These are phyloP conservation scores for Lytechinus variegatus DNA, from an alignment of 35 echinoderm and acorn worm genomes.

Conservation along the genomic window DNA sequence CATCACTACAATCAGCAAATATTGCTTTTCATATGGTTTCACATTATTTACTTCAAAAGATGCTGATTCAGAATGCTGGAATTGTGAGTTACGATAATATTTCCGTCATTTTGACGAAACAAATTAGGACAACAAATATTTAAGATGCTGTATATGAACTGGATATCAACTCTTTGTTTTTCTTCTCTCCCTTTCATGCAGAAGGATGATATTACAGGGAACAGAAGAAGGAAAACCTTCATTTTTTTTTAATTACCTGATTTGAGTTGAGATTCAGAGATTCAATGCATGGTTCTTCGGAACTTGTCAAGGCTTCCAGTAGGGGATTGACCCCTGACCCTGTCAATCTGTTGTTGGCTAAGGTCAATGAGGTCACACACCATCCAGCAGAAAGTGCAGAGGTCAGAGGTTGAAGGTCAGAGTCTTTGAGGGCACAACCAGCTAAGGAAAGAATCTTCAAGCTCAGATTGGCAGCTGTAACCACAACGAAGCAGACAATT, in stretches of 20 bases:
- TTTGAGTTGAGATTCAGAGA: conserved; percentile 37
- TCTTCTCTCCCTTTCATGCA: too few species aligned
- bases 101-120: too few species aligned
- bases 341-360: conserved; percentile 72
- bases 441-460: conserved; percentile 64
- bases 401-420: conserved; percentile 65
- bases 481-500: not conserved
- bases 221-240: not conserved
- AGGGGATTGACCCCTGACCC: conserved; percentile 33
- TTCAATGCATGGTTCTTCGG: not conserved
- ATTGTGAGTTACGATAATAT: too few species aligned
- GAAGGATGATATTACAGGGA: not conserved
- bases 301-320: conserved; percentile 50
- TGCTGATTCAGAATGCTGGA: too few species aligned
- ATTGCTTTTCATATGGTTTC: not conserved
- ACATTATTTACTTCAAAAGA: too few species aligned
- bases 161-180: too few species aligned
- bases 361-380: conserved; percentile 56
- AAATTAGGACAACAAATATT: too few species aligned
- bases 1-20: too few species aligned
- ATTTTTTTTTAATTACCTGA: conserved; percentile 10
- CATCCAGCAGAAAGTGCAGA: conserved; percentile 48
- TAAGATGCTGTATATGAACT: too few species aligned
- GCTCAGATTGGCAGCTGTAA: conserved; percentile 16
- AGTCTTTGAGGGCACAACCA: conserved; percentile 71